Evolutionary conservation across 2,888 invertebrate species (phyloP), one percentile per base, ranked within the genome.

Genomic region (Eucriotettix oculatus): DNA sequence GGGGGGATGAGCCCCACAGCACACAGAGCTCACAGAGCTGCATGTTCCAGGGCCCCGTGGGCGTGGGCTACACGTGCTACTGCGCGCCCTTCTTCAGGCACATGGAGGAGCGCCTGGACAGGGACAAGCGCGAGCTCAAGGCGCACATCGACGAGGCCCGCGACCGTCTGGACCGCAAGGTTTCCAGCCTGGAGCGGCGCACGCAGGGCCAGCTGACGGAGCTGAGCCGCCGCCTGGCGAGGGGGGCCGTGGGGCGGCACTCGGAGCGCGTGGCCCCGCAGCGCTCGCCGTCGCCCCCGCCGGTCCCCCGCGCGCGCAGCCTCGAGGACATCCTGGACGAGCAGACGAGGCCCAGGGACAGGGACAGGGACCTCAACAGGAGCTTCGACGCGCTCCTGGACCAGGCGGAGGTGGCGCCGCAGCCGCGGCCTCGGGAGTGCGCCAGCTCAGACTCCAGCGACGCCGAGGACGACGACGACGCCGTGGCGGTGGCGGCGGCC

Each of bases 11-110:
- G n/a, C n/a, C n/a, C n/a, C n/a, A n/a, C n/a, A n/a, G n/a, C n/a
- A n/a, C n/a, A n/a, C n/a, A n/a, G n/a, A n/a, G n/a, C n/a, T n/a
- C n/a, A n/a, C n/a, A n/a, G n/a, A n/a, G n/a, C n/a, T n/a, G n/a
- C n/a, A n/a, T 43, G 14, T 61, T 42, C 54, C 68, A 78, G 75
- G 95, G 95, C 1, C 95, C 95, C 0, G 86, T 94, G n/a, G 94
- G 95, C 0, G 87, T 91, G 1, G 92, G 93, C 0, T 90, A 92
- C 71, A 89, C 90, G 0, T 94, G 93, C 73, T 92, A 91, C 70
- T 96, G 96, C 71, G 91, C 90, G 0, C 95, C 95, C 0, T 86
- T 93, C 72, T 87, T 95, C 70, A 83, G 88, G 64, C 89, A 91
- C 66, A 84, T 95, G 74, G 92, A 94, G 70, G 85, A 89, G 52